Evolutionary conservation across 2,888 invertebrate species (phyloP).

Genomic region (Diploptera punctata): DNA sequence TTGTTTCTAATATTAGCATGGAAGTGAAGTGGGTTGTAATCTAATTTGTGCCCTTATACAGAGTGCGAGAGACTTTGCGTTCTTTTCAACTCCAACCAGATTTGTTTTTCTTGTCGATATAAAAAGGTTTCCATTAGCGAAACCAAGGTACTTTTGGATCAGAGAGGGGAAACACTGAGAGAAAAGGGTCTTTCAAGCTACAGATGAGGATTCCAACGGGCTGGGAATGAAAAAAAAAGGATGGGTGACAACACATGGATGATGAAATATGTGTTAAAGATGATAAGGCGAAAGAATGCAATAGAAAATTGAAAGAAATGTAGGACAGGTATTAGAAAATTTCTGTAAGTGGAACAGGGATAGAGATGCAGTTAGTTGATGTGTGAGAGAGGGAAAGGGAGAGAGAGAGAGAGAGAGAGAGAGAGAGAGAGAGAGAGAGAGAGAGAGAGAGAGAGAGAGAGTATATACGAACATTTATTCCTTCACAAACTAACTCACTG

Average conservation of each 20-base stretch:
- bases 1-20: no score
- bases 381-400: no score
- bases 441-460: no score
- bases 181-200: background rate
- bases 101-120: conserved; percentile 21
- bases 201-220: background rate
- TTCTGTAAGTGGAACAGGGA: no score
- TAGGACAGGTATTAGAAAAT: no score
- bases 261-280: background rate
- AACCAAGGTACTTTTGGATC: conserved; percentile 9
- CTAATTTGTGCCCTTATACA: background rate
- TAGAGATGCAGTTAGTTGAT: no score
- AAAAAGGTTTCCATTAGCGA: conserved; percentile 23
- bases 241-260: background rate
- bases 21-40: background rate
- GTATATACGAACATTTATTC: no score
- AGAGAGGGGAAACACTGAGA: background rate
- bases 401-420: no score
- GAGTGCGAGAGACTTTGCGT: background rate
- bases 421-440: no score
- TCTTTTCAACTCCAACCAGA: background rate
- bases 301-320: no score
- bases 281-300: no score
- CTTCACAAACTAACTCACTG: no score
- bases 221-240: background rate